Evolutionary conservation across 2,113 vertebrate species (phyloP), one percentile per base, ranked within the genome.

Genomic region (Speoplatyrhinus poulsoni): DNA sequence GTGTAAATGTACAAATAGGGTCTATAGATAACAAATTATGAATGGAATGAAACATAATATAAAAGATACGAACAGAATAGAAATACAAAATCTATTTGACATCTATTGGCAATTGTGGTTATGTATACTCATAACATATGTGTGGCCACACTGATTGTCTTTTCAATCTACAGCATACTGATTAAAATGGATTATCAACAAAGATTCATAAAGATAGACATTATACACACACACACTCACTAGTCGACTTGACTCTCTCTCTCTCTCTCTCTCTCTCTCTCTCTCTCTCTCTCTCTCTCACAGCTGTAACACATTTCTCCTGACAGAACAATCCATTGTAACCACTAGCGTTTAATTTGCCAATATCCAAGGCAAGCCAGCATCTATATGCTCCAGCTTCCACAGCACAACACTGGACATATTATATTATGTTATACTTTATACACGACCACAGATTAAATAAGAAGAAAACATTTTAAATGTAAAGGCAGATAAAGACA

Each of bases 321-420:
- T 60, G 61, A 77, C 33, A 61, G 76, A 58, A 32, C 62, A 75
- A 86, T 75, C 70, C 67, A 59, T 81, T 76, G 48, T 36, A 65
- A 66, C 46, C 69, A 82, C 52, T 64, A 33, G 80, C n/a, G 63
- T 78, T 84, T 57, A 63, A 7, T 70, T 65, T 15, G 56, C 59
- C 52, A 49, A 67, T 47, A 67, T 63, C 69, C 62, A 72, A 7
- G 36, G 5, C 54, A 73, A 7, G 36, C 36, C 54, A 73, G 32
- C 58, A 54, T 17, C n/a, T 75, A 53, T 67, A 12, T 73, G 75
- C 58, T 65, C 17, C 57, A n/a, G 49, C 52, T 63, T 65, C 17
- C 68, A 50, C 72, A 63, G 72, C 36, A 58, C 32, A 68, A 54
- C 16, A 60, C 12, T 49, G 11, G 48, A 19, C 55, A 61, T 33